Evolutionary conservation across 2,113 vertebrate species (phyloP).

Genomic region (Nothoprocta pentlandii): DNA sequence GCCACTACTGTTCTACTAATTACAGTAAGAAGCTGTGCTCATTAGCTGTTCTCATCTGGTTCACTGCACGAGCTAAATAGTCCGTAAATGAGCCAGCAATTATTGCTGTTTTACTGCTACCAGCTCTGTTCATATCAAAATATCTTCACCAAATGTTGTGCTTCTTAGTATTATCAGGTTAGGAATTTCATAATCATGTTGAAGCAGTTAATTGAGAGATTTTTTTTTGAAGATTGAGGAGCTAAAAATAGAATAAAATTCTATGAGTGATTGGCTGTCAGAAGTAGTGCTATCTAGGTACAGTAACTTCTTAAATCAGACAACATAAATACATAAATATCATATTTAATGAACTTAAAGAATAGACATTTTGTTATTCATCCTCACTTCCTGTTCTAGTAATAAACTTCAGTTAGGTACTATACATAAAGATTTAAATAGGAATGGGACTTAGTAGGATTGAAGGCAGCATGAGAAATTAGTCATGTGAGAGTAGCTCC

Average conservation of each 20-base stretch:
- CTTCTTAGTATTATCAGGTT: constrained; percentile 86
- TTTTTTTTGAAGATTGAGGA: constrained; percentile 72
- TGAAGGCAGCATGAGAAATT: not conserved
- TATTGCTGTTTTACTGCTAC: constrained; percentile 90
- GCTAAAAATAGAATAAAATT: constrained; percentile 76
- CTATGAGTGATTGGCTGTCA: constrained; percentile 64
- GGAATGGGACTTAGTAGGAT: not conserved
- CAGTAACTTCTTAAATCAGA: constrained; percentile 53
- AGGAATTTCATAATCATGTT: constrained; percentile 86
- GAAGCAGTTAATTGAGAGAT: constrained; percentile 87
- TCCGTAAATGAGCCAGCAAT: constrained; percentile 93
- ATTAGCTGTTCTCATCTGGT: constrained; percentile 94
- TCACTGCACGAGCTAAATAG: constrained; percentile 94
- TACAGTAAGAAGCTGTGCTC: constrained; percentile 94
- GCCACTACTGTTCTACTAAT: constrained; percentile 91
- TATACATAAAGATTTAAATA: not conserved
- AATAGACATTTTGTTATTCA: not conserved
- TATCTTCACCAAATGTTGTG: constrained; percentile 89
- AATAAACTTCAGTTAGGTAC: not conserved
- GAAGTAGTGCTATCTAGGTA: constrained; percentile 71
- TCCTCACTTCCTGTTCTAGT: not conserved
- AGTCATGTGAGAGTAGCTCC: not conserved
- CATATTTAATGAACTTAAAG: not conserved
- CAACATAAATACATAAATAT: constrained; percentile 21
- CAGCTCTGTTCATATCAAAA: constrained; percentile 85